Conservation (phyloP, 2,797 vertebrate genomes). For the Paratrypauchen microcephalus region DNA sequence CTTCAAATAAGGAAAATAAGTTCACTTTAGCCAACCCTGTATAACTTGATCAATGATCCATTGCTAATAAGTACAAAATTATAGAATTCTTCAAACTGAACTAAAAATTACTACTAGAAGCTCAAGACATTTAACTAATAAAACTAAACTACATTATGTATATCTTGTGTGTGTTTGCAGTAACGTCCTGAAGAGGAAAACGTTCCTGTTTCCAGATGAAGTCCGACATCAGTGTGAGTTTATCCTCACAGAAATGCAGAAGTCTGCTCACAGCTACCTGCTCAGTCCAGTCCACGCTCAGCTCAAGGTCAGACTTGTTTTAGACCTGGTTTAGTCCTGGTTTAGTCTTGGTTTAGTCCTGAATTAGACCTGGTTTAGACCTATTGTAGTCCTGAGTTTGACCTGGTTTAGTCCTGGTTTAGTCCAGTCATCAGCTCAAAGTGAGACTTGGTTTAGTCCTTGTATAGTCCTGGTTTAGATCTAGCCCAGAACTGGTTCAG, state of each 20-base stretch:
- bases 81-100: too few species aligned
- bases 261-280: constrained; percentile 52
- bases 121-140: too few species aligned
- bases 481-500: background rate
- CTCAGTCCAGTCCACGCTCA: constrained; percentile 41
- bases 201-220: constrained; percentile 40
- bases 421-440: too few species aligned
- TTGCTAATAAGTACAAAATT: too few species aligned
- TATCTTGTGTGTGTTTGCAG: constrained; percentile 42
- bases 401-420: background rate
- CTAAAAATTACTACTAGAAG: too few species aligned
- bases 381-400: background rate
- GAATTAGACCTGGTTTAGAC: too few species aligned
- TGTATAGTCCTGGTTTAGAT: too few species aligned
- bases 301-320: constrained; percentile 59
- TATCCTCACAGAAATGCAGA: constrained; percentile 52
- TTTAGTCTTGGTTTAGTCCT: too few species aligned
- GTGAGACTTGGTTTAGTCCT: too few species aligned
- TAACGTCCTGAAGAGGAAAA: constrained; percentile 44
- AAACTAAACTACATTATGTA: background rate
- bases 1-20: too few species aligned
- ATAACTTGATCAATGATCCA: too few species aligned
- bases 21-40: too few species aligned
- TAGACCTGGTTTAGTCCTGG: background rate
- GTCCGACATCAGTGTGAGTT: constrained; percentile 37